phyloP scores from a whole-genome alignment of 2,113 vertebrate genomes.

The Nematolebias whitei region DNA sequence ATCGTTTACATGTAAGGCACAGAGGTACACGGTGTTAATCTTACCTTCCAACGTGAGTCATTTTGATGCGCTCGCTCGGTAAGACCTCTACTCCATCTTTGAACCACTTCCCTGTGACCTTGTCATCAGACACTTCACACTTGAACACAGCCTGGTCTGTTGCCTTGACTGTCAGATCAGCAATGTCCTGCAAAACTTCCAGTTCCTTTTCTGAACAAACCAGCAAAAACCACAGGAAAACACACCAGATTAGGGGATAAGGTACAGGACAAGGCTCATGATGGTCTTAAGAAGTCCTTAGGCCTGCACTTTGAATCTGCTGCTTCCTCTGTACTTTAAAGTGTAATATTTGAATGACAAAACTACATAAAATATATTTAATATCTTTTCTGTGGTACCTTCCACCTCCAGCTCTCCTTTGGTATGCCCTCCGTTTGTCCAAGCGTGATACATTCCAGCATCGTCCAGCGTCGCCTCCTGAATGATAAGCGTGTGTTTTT shows the following conservation, averaged over 20 bases:
- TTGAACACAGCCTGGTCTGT: constrained; percentile 89
- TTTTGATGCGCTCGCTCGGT: constrained; percentile 84
- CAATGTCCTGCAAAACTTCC: constrained; percentile 89
- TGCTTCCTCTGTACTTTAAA: constrained; percentile 13
- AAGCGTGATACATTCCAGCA: constrained; percentile 83
- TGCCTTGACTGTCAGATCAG: constrained; percentile 88
- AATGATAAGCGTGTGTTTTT: constrained; percentile 86
- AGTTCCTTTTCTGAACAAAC: constrained; percentile 85
- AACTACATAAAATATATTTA: constrained; percentile 15
- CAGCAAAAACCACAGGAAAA: constrained; percentile 21
- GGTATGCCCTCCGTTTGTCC: constrained; percentile 89
- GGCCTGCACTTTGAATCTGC: constrained; percentile 34
- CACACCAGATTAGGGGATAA: constrained; percentile 14
- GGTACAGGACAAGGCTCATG: no score
- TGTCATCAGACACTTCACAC: constrained; percentile 93
- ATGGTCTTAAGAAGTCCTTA: constrained; percentile 4
- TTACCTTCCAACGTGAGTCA: constrained; percentile 86
- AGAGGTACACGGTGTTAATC: not conserved
- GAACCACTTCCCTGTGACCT: constrained; percentile 92
- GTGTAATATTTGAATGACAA: constrained; percentile 4
- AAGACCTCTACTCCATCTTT: constrained; percentile 89
- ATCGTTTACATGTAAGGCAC: not conserved
- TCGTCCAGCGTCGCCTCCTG: constrained; percentile 84
- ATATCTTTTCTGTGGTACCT: constrained; percentile 72
- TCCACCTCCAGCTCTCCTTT: constrained; percentile 91